These are phyloP conservation scores for Empis stercorea DNA, from an alignment of 2,888 invertebrate species.

Conservation along the genomic window DNA sequence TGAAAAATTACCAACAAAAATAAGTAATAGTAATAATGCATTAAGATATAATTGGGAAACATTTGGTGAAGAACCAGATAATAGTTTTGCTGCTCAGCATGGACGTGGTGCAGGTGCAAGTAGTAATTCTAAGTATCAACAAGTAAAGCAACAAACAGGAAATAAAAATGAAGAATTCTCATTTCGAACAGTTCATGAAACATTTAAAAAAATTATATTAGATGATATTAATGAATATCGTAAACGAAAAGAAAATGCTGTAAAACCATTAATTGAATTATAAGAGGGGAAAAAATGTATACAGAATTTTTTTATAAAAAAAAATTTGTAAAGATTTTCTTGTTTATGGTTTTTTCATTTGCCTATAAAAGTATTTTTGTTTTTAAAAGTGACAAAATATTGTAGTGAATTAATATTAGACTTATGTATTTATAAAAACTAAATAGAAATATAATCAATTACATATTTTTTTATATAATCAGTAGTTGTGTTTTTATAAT, in stretches of 20 bases:
- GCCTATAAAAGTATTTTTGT: no score
- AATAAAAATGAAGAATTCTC: slow-evolving; percentile 9
- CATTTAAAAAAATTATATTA: slow-evolving; percentile 24
- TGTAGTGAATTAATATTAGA: no score
- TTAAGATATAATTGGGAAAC: neutral
- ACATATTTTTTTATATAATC: no score
- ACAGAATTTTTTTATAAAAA: no score
- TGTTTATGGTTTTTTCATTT: no score
- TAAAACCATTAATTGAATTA: slow-evolving; percentile 29
- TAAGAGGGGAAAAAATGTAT: slow-evolving; percentile 13
- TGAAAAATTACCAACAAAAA: no score
- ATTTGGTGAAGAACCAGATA: neutral
- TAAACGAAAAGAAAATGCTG: slow-evolving; percentile 18
- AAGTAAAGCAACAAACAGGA: neutral
- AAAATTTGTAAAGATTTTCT: no score
- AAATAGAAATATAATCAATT: no score
- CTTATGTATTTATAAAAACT: no score
- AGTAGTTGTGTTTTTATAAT: no score
- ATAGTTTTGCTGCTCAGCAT: neutral
- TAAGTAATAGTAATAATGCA: no score
- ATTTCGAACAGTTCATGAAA: slow-evolving; percentile 22
- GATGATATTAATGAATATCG: slow-evolving; percentile 25
- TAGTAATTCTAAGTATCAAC: slow-evolving; percentile 1
- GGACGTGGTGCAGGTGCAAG: neutral
- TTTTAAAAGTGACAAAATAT: no score